phyloP scores from a whole-genome alignment of 2,797 vertebrate genomes.

The Babyrousa celebensis region DNA sequence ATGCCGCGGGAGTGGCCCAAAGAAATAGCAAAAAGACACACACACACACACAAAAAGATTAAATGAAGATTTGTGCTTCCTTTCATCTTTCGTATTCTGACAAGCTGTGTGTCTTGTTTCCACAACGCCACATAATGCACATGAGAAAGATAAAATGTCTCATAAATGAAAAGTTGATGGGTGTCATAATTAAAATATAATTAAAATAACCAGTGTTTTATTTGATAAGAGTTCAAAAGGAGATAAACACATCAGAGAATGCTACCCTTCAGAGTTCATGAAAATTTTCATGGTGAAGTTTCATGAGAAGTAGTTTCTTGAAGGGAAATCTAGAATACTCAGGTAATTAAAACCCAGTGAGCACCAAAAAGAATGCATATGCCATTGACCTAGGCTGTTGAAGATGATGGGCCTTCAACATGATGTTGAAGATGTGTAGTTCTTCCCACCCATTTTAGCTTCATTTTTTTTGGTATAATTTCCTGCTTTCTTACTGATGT shows the following conservation, averaged over 20 bases:
- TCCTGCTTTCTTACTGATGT: not conserved
- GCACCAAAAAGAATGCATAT: not conserved
- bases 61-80: slow-evolving; percentile 19
- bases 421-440: not conserved
- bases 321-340: slow-evolving; percentile 37
- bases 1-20: too few species aligned
- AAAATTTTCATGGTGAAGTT: not conserved
- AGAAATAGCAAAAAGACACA: too few species aligned
- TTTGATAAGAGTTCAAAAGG: slow-evolving; percentile 26
- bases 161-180: slow-evolving; percentile 12
- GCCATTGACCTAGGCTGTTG: not conserved
- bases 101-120: slow-evolving; percentile 32
- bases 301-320: not conserved
- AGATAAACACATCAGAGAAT: not conserved
- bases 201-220: slow-evolving; percentile 52
- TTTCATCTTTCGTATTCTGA: slow-evolving; percentile 20
- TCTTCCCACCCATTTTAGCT: not conserved
- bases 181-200: slow-evolving; percentile 60
- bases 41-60: too few species aligned
- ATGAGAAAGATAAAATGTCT: slow-evolving; percentile 11
- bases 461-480: not conserved
- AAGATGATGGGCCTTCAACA: not conserved
- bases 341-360: not conserved
- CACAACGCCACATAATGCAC: not conserved
- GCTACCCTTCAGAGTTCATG: not conserved